phyloP scores from a whole-genome alignment of 2,888 invertebrate genomes.

The Endomychus coccineus region DNA sequence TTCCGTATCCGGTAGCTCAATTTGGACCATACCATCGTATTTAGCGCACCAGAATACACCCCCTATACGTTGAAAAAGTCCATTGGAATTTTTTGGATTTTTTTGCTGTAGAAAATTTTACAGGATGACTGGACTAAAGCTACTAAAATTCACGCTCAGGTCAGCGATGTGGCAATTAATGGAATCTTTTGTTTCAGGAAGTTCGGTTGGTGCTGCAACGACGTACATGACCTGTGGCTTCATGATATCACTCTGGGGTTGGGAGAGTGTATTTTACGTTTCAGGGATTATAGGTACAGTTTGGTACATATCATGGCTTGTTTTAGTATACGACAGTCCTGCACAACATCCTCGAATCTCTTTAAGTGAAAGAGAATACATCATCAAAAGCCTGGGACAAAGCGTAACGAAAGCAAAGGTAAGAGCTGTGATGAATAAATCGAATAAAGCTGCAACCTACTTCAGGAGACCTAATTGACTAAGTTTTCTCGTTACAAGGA shows the following conservation, averaged over 20 bases:
- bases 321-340: conserved; percentile 58
- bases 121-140: too few species aligned
- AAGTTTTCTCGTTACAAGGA: too few species aligned
- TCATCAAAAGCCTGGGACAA: conserved; percentile 49
- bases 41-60: too few species aligned
- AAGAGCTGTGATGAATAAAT: conserved; percentile 4
- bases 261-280: conserved; percentile 66
- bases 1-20: too few species aligned
- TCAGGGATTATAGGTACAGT: conserved; percentile 53
- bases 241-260: conserved; percentile 56
- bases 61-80: too few species aligned
- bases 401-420: conserved; percentile 39
- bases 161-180: too few species aligned
- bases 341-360: conserved; percentile 58
- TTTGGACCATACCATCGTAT: too few species aligned
- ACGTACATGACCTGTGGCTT: conserved; percentile 65
- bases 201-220: conserved; percentile 58
- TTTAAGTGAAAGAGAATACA: conserved; percentile 50
- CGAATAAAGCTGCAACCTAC: conserved; percentile 2
- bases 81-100: too few species aligned
- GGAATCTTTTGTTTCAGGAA: conserved; percentile 45
- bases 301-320: conserved; percentile 61
- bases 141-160: too few species aligned
- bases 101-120: too few species aligned
- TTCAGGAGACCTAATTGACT: too few species aligned